These are phyloP conservation scores for Corydoras sp. DNA, from an alignment of 2,113 vertebrate species.

Conservation along the genomic window DNA sequence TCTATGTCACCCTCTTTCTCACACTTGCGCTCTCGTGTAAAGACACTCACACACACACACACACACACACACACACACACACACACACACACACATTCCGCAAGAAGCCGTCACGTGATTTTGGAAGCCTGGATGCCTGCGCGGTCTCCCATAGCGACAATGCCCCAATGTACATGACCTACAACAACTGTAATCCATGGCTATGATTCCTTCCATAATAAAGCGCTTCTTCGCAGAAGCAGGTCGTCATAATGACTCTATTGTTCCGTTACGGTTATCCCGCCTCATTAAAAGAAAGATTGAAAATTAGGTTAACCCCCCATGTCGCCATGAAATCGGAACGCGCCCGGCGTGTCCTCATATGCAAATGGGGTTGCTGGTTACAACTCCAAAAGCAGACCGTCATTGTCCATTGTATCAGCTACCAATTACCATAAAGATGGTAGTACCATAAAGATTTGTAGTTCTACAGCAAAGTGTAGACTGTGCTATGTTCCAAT, in stretches of 20 bases:
- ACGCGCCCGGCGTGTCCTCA: too few species aligned
- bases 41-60: conserved; percentile 5
- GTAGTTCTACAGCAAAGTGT: too few species aligned
- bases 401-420: too few species aligned
- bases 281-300: too few species aligned
- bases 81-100: conserved; percentile 17
- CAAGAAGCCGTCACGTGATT: conserved; percentile 9
- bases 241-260: background rate
- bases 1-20: background rate
- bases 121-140: conserved; percentile 3
- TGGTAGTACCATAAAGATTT: too few species aligned
- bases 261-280: background rate
- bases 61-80: conserved; percentile 19
- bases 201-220: too few species aligned
- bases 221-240: background rate
- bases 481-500: too few species aligned
- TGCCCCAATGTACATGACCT: conserved; percentile 23
- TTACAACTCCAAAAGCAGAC: too few species aligned
- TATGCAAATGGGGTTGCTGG: too few species aligned
- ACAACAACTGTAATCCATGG: conserved; percentile 5
- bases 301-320: too few species aligned
- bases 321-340: too few species aligned
- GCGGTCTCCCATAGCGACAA: conserved; percentile 21
- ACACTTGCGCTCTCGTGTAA: background rate
- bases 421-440: too few species aligned